A percentile compares a stretch with the other conserved stretches of the same genome.
Evolutionary conservation across 2,797 vertebrate species (phyloP).

Genomic region (Coluber constrictor): DNA sequence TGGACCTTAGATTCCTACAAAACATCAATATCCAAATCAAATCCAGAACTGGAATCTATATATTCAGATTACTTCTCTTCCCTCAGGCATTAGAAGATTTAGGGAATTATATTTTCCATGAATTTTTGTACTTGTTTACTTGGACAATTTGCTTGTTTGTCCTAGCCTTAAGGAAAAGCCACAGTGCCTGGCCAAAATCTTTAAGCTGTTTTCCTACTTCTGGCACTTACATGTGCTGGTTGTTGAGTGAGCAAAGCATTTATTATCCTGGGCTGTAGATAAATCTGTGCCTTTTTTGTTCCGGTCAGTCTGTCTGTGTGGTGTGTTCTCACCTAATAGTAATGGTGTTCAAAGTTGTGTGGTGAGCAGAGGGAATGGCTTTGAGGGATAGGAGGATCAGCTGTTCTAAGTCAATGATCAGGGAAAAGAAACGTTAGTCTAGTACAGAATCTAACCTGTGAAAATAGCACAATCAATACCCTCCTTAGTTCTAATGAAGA

Average conservation of each 20-base stretch:
- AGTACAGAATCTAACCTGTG: not conserved
- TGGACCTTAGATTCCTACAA: not conserved
- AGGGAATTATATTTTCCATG: not conserved
- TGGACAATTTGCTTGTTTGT: not conserved
- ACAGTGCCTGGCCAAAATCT: not conserved
- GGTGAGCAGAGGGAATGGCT: not conserved
- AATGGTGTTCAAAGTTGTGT: not conserved
- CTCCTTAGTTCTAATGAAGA: not conserved
- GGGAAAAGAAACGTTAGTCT: rapidly evolving
- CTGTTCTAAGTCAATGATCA: not conserved
- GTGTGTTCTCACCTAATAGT: not conserved
- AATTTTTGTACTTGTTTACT: not conserved
- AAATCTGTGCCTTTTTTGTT: not conserved
- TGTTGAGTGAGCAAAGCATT: not conserved
- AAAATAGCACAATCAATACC: not conserved
- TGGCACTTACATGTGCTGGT: not conserved
- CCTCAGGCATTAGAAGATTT: not conserved
- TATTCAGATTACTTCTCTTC: not conserved
- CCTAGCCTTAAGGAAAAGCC: not conserved
- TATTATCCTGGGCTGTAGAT: not conserved
- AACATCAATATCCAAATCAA: not conserved
- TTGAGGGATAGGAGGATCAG: not conserved
- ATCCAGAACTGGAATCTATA: not conserved
- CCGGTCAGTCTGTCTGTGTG: not conserved
- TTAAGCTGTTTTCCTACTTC: not conserved